Conservation (phyloP, 2,797 vertebrate species). For the Carduelis carduelis region DNA sequence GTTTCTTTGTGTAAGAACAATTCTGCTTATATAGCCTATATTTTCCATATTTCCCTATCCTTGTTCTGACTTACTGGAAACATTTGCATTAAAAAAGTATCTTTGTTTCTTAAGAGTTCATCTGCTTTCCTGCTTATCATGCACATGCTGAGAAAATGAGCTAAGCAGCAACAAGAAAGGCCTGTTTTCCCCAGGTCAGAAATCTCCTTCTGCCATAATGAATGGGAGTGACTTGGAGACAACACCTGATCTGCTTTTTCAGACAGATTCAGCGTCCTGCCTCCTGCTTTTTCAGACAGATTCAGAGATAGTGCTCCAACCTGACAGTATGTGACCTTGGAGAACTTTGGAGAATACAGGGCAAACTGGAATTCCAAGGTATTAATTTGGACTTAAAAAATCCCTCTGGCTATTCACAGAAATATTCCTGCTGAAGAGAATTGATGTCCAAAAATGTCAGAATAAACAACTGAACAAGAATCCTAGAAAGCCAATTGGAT, state of each 20-base stretch:
- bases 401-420: slow-evolving; percentile 27
- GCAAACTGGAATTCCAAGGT: slow-evolving; percentile 62
- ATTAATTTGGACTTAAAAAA: slow-evolving; percentile 24
- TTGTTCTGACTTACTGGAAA: not conserved
- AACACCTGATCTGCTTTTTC: slow-evolving; percentile 20
- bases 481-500: not conserved
- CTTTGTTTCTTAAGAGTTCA: slow-evolving; percentile 39
- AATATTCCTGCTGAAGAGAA: slow-evolving; percentile 33
- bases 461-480: not conserved
- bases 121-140: slow-evolving; percentile 53
- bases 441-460: slow-evolving; percentile 14
- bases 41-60: slow-evolving; percentile 25
- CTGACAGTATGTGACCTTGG: slow-evolving; percentile 43
- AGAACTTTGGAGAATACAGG: slow-evolving; percentile 26
- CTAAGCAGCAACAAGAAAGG: not conserved
- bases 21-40: slow-evolving; percentile 8
- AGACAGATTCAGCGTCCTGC: slow-evolving; percentile 17
- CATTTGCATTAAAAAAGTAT: slow-evolving; percentile 5
- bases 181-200: not conserved
- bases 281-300: slow-evolving; percentile 43
- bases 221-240: not conserved
- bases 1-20: slow-evolving; percentile 52
- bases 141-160: slow-evolving; percentile 9
- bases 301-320: slow-evolving; percentile 32
- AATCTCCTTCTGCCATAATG: not conserved